These are phyloP conservation scores for Melitaea athalia DNA, from an alignment of 2,888 invertebrate species.

Conservation along the genomic window DNA sequence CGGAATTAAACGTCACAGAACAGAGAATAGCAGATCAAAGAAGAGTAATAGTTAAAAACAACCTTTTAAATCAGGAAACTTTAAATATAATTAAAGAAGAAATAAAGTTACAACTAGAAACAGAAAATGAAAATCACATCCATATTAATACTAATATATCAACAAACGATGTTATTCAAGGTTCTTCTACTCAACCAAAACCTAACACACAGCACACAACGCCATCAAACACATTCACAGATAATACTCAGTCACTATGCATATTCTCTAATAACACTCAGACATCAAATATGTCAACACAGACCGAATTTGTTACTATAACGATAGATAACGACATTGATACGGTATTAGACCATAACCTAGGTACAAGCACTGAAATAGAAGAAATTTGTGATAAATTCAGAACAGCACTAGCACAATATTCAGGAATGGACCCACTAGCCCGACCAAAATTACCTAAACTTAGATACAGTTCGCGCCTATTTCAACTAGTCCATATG, in stretches of 20 bases:
- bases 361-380: too few species aligned
- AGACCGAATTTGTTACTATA: not conserved
- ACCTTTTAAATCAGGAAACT: not conserved
- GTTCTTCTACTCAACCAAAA: not conserved
- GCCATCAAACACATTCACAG: not conserved
- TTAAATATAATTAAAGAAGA: not conserved
- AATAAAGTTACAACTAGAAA: not conserved
- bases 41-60: constrained; percentile 1
- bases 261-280: not conserved
- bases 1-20: too few species aligned
- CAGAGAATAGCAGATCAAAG: too few species aligned
- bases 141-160: not conserved
- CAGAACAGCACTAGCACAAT: too few species aligned
- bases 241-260: not conserved
- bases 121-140: not conserved
- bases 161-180: not conserved
- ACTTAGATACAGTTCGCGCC: too few species aligned
- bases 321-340: not conserved
- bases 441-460: too few species aligned
- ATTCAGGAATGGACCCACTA: too few species aligned
- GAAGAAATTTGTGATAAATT: too few species aligned
- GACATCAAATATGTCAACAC: not conserved
- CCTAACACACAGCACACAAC: not conserved
- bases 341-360: not conserved
- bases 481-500: too few species aligned